Evolutionary conservation across 2,797 vertebrate genomes (phyloP), one percentile per base, ranked within the genome.

Genomic region (Hypotaenidia philippensis): DNA sequence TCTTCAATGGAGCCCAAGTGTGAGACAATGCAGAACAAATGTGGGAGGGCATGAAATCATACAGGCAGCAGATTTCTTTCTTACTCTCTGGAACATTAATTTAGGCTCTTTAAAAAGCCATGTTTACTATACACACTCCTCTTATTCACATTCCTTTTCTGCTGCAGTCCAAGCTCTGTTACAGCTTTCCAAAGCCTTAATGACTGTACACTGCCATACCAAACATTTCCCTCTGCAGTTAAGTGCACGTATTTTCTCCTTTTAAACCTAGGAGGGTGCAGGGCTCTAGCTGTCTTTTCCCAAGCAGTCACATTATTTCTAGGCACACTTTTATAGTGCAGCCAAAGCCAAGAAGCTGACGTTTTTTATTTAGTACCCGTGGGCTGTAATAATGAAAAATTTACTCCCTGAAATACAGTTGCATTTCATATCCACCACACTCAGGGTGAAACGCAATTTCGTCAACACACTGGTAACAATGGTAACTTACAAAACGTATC

Each of bases 291-390:
- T 90, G 61, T 64, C 84, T 94, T 90, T 80, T 88, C 92, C 81
- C 68, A 86, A 83, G 60, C 44, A 65, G 49, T 84, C 90, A 91
- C 76, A 81, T 93, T 89, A 94, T 93, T 97, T 96, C 89, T 63
- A 80, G 56, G 81, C 82, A 89, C 80, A 50, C 56, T 83, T 95
- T 93, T 16, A 86, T 31, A 96, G 49, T 44, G 49, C 61, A 87
- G 90, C 74, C 78, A 87, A 94, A 96, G 74, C 94, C 89, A 95
- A 95, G 94, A 71, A 95, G 75, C 82, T 91, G 91, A 96, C 96
- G 95, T 96, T 96, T 98, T 97, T 97, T 96, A 97, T 96, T 97
- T 95, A 97, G 95, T 77, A 96, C 88, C 87, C 88, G 7, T 70
- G 83, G 91, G 93, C 80, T 95, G 95, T 52, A 82, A 85, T 90